These are phyloP conservation scores for Tragelaphus buxtoni DNA, from an alignment of 2,113 vertebrate species.

Conservation along the genomic window DNA sequence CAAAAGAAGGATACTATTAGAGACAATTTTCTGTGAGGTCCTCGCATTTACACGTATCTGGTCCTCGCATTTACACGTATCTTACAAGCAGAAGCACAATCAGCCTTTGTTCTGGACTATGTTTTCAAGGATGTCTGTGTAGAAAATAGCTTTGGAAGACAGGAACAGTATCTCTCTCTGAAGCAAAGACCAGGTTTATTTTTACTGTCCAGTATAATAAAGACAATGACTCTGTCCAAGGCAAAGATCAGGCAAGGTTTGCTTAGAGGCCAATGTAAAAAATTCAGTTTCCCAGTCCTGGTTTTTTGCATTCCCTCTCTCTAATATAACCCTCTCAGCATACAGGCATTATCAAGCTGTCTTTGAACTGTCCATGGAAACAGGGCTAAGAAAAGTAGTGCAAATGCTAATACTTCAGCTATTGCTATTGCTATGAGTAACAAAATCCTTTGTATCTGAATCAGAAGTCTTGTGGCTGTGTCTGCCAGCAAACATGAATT, in stretches of 20 bases:
- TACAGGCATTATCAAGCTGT: not conserved
- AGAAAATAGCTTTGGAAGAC: not conserved
- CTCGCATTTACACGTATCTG: not conserved
- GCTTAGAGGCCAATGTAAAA: not conserved
- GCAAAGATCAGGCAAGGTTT: not conserved
- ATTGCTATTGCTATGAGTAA: not conserved
- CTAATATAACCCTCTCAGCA: not conserved
- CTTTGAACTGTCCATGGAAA: not conserved
- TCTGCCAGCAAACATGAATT: not conserved
- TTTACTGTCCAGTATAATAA: not conserved
- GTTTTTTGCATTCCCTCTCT: not conserved
- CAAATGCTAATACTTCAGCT: not conserved
- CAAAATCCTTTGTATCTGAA: not conserved
- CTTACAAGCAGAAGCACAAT: not conserved
- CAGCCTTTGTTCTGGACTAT: not conserved
- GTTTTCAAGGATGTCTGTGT: not conserved
- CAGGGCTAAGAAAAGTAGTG: not conserved
- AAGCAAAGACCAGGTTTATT: constrained; percentile 1
- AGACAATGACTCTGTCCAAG: not conserved
- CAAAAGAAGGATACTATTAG: not conserved
- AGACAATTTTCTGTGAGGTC: not conserved
- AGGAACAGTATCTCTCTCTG: not conserved
- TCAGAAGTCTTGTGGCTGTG: not conserved
- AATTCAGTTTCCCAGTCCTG: not conserved
- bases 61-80: not conserved